These are phyloP conservation scores for Ruditapes philippinarum DNA, from an alignment of 1,140 invertebrate genomes.

Conservation along the genomic window DNA sequence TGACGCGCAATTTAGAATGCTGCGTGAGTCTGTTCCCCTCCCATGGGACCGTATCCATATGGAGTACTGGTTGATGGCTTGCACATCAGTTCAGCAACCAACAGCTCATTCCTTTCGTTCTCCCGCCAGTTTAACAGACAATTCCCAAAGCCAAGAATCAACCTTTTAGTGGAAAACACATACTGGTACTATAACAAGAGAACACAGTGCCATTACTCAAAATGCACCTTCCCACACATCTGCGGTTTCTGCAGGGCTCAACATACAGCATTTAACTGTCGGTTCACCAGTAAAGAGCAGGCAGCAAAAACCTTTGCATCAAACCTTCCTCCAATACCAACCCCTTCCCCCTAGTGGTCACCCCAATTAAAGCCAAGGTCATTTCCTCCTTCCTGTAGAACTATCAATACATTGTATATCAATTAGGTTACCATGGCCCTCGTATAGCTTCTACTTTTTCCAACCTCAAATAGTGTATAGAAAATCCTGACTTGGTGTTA, in stretches of 20 bases:
- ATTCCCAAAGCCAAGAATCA: no score
- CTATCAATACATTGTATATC: background rate
- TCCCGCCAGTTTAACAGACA: background rate
- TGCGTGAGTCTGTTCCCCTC: background rate
- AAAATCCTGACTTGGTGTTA: background rate
- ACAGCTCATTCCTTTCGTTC: background rate
- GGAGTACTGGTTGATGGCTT: conserved; percentile 43
- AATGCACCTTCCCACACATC: conserved; percentile 28
- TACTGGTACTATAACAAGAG: conserved; percentile 23
- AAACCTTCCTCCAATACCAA: no score
- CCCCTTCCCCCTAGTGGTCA: no score
- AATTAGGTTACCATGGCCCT: background rate
- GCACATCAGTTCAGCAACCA: background rate
- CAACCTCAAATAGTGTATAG: background rate
- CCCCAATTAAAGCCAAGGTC: no score
- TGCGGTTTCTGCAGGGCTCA: conserved; percentile 51
- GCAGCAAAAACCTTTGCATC: background rate
- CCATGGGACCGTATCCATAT: conserved; percentile 36
- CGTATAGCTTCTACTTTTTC: background rate
- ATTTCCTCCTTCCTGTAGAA: background rate
- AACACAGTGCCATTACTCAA: background rate
- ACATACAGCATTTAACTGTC: background rate
- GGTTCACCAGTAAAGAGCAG: background rate
- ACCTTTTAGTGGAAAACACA: background rate
- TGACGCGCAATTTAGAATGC: background rate